Percentiles rank a stretch among this genome's conserved stretches.
Conservation (phyloP, 2,113 vertebrate species). For the Tupaia tana region DNA sequence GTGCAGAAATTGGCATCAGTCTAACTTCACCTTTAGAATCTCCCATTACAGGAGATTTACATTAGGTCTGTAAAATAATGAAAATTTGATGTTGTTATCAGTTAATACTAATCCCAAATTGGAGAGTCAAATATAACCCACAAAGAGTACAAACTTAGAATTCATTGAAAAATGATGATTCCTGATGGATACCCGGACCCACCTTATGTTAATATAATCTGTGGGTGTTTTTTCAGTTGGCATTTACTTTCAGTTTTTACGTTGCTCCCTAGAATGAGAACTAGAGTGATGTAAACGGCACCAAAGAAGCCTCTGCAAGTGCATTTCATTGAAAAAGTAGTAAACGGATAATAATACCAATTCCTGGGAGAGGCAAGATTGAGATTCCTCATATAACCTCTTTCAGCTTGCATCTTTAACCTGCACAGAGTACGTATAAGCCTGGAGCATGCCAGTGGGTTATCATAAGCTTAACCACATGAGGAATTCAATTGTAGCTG, state of each 20-base stretch:
- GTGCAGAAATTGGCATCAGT: not conserved
- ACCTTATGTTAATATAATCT: not conserved
- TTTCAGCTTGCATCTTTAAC: not conserved
- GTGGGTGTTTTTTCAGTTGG: not conserved
- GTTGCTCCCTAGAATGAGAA: not conserved
- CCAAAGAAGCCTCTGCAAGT: not conserved
- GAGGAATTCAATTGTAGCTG: not conserved
- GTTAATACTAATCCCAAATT: not conserved
- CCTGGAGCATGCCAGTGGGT: not conserved
- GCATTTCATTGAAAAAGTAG: not conserved
- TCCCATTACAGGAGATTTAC: not conserved
- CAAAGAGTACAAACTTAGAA: not conserved
- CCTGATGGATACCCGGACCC: not conserved
- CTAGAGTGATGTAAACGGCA: not conserved
- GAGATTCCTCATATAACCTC: not conserved
- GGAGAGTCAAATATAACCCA: not conserved
- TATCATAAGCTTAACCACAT: not conserved
- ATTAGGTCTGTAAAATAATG: not conserved
- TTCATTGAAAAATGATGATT: not conserved
- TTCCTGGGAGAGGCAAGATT: not conserved
- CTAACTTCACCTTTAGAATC: not conserved
- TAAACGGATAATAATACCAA: not conserved
- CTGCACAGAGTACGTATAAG: not conserved
- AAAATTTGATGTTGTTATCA: not conserved
- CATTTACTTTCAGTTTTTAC: not conserved